Evolutionary conservation across 1,140 invertebrate genomes (phyloP), one percentile per base, ranked within the genome.

Genomic region (Holotrichia oblita): DNA sequence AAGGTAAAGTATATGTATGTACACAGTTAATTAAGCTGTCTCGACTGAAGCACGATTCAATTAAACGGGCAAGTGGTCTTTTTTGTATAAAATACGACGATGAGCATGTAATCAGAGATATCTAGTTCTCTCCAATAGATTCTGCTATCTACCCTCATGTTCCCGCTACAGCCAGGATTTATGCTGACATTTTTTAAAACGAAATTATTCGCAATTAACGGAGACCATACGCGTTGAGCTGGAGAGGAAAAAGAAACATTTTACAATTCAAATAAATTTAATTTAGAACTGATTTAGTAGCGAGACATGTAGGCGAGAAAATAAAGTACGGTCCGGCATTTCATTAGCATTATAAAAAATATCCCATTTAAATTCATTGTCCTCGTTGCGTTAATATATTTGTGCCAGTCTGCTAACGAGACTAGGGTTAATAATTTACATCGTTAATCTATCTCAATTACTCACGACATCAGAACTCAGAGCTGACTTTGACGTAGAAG

Each of bases 391-490:
- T 69, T 69, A 69, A 20, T 69, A 69, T 22, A 69, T 69, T 34
- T 69, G 22, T 34, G 20, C 3, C 27, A 20, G 22, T 27, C 27
- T 9, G 61, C 22, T 69, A 69, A 69, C 61, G 27, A 69, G 61
- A 22, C 20, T 22, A 34, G 61, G 61, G 61, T 69, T 17, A 69
- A 69, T 69, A 69, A 69, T 69, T 69, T 69, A 69, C 61, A 69
- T 69, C 61, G 22, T 69, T 69, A 69, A 69, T 69, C 22, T 69
- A 69, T 69, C 61, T 69, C 61, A 69, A 69, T 69, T 69, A 69
- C 61, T 34, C 27, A 69, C 7, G 61, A 69, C 61, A 69, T 69
- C 22, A 69, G 22, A 20, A 27, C 22, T 14, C 12, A 10, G 12
- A 4, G 22, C 61, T 9, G 12, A 22, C 61, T 69, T 24, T 69